phyloP scores from a whole-genome alignment of 2,797 vertebrate species.

The Tympanoctomys barrerae region DNA sequence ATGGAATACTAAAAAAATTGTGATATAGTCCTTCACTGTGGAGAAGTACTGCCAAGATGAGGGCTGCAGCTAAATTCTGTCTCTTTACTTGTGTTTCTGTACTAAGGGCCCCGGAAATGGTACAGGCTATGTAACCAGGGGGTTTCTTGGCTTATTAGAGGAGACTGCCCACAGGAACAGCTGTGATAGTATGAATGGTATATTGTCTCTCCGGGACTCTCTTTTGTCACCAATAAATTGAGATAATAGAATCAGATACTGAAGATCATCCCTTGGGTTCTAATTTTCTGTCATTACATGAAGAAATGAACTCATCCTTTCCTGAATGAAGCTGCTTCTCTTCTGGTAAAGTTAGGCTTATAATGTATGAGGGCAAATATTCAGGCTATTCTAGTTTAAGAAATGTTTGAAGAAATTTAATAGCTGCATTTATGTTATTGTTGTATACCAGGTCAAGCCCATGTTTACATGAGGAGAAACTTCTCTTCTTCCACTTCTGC shows the following conservation, averaged over 20 bases:
- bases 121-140: neutral
- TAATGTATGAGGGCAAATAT: neutral
- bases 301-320: neutral
- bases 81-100: neutral
- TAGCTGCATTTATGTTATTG: neutral
- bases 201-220: neutral
- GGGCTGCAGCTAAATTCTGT: neutral
- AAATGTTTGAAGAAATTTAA: neutral
- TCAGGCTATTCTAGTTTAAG: neutral
- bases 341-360: neutral
- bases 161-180: neutral
- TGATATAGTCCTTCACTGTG: neutral
- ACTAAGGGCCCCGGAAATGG: no score
- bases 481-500: constrained; percentile 5
- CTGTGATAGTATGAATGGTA: neutral
- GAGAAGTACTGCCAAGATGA: neutral
- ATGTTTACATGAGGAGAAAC: neutral
- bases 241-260: neutral
- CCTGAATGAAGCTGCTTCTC: neutral
- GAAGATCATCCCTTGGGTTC: neutral
- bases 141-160: neutral
- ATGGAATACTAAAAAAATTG: neutral
- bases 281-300: neutral
- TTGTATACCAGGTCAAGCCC: neutral
- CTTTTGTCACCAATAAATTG: neutral